Evolutionary conservation across 2,888 invertebrate genomes (phyloP).

Genomic region (Epinotia brunnichana): DNA sequence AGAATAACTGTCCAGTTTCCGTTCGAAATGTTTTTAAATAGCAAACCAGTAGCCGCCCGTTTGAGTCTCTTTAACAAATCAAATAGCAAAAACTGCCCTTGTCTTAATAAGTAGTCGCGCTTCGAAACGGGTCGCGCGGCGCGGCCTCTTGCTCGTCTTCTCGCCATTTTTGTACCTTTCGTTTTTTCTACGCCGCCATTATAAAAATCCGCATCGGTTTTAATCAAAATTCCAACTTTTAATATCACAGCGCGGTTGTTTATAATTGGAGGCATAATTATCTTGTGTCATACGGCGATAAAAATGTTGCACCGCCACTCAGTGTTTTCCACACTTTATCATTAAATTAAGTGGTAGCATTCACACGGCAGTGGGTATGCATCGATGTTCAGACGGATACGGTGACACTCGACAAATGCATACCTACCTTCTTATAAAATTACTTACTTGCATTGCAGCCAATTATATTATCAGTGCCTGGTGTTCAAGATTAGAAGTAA

Average conservation of each 20-base stretch:
- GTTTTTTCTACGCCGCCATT: constrained; percentile 72
- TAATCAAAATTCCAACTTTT: constrained; percentile 79
- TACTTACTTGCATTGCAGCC: neutral
- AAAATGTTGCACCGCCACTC: constrained; percentile 57
- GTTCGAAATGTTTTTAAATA: constrained; percentile 81
- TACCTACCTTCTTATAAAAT: neutral
- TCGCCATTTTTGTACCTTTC: constrained; percentile 73
- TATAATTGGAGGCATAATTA: constrained; percentile 75
- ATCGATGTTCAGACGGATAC: constrained; percentile 8
- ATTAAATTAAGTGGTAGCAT: constrained; percentile 54
- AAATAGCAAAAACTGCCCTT: constrained; percentile 82
- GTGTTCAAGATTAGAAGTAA: too few species aligned
- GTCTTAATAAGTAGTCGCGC: constrained; percentile 80
- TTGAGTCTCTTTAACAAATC: constrained; percentile 81
- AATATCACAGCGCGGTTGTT: constrained; percentile 69
- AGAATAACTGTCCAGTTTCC: constrained; percentile 81
- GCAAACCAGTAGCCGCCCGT: constrained; percentile 75
- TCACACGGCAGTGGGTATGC: constrained; percentile 34
- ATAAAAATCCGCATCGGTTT: constrained; percentile 77
- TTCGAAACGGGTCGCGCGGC: constrained; percentile 74
- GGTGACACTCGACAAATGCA: neutral
- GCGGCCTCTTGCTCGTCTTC: constrained; percentile 65
- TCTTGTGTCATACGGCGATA: constrained; percentile 67
- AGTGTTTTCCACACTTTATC: constrained; percentile 58
- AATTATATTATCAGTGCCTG: neutral